A percentile compares a stretch with the other conserved stretches of the same genome.
Evolutionary conservation across 2,113 vertebrate genomes (phyloP).

Genomic region (Siniperca knerii): DNA sequence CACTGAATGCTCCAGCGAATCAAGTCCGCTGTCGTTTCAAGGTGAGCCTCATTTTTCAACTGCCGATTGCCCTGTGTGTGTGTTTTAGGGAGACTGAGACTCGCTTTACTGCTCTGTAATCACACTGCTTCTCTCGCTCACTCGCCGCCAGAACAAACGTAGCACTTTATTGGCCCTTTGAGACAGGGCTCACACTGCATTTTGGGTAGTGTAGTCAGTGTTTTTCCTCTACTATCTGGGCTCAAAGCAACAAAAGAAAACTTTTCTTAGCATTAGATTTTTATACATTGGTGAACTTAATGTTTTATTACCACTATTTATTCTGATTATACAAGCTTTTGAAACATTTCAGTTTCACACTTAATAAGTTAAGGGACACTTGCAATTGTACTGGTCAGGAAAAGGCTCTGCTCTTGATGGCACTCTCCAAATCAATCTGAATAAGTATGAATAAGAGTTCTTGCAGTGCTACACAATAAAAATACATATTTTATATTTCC

Average conservation of each 20-base stretch:
- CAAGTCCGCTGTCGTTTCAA: constrained; percentile 74
- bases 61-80: constrained; percentile 49
- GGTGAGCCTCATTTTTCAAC: constrained; percentile 80
- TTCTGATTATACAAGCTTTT: neutral
- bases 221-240: neutral
- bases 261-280: neutral
- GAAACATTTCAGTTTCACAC: neutral
- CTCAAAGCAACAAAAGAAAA: constrained; percentile 5
- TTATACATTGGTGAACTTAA: neutral
- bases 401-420: neutral
- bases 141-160: constrained; percentile 47
- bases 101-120: constrained; percentile 70
- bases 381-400: neutral
- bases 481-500: neutral
- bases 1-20: constrained; percentile 69
- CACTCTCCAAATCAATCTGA: neutral
- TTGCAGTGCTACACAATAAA: neutral
- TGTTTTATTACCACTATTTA: neutral
- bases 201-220: constrained; percentile 54
- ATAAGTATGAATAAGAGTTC: neutral
- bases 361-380: neutral
- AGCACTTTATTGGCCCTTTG: constrained; percentile 50
- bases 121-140: constrained; percentile 58
- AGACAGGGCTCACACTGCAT: constrained; percentile 41
- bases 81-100: constrained; percentile 54